A percentile compares a stretch with the other conserved stretches of the same genome.
Conservation (phyloP, 2,113 vertebrate species). For the Phoenicopterus ruber region DNA sequence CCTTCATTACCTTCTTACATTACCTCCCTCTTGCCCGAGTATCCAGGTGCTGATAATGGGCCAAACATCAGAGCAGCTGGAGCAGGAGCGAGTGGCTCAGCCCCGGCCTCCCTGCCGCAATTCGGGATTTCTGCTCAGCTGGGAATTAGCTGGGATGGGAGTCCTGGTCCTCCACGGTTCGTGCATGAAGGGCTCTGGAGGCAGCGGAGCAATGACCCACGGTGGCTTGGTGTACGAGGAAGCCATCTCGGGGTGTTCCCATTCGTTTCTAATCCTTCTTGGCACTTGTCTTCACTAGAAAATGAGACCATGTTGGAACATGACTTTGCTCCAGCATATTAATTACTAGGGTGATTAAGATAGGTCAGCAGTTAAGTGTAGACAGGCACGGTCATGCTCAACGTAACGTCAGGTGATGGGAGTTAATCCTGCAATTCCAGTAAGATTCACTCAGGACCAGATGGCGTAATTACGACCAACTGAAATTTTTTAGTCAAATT, state of each 20-base stretch:
- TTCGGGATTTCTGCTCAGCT: not conserved
- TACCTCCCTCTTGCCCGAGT: not conserved
- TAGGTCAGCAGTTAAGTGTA: constrained; percentile 50
- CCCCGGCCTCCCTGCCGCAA: not conserved
- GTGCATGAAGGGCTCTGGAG: not conserved
- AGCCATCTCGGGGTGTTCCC: not conserved
- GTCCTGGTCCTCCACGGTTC: not conserved
- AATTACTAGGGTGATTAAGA: constrained; percentile 46
- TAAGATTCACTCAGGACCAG: not conserved
- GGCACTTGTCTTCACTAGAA: not conserved
- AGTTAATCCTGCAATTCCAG: not conserved
- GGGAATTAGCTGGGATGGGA: not conserved
- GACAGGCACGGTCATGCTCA: constrained; percentile 38
- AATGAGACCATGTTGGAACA: constrained; percentile 38
- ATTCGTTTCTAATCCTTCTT: not conserved
- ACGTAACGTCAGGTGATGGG: not conserved
- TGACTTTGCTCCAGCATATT: constrained; percentile 2
- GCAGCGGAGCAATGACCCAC: not conserved
- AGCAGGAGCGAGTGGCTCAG: not conserved
- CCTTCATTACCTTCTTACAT: not conserved
- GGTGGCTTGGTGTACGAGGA: rapidly evolving
- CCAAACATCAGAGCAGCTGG: constrained; percentile 15
- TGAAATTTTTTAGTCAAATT: not conserved
- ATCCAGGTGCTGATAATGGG: constrained; percentile 22
- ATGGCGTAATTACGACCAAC: not conserved